Evolutionary conservation across 1,140 invertebrate genomes (phyloP).

Genomic region (Paralvinella palmiformis): DNA sequence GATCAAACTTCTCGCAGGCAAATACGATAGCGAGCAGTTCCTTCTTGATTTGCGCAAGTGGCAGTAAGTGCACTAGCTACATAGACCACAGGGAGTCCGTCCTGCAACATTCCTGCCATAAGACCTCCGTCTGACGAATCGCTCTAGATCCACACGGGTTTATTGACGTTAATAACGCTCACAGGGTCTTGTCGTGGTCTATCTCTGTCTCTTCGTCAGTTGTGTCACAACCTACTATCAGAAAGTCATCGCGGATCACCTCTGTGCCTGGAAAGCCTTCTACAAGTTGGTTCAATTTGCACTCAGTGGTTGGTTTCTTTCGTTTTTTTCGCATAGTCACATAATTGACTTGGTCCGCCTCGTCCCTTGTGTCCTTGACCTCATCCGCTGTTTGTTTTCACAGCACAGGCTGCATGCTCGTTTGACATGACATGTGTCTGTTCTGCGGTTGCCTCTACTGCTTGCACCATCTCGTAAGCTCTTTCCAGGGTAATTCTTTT

Average conservation of each 20-base stretch:
- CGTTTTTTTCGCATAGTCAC: not conserved
- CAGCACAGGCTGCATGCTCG: not conserved
- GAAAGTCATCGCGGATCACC: not conserved
- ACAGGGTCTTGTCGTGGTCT: not conserved
- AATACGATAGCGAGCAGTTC: constrained; percentile 53
- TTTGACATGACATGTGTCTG: no score
- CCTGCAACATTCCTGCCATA: constrained; percentile 48
- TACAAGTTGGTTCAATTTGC: not conserved
- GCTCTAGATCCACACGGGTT: constrained; percentile 24
- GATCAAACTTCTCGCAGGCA: constrained; percentile 38
- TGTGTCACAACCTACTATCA: not conserved
- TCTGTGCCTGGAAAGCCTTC: not conserved
- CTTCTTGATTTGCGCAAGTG: constrained; percentile 49
- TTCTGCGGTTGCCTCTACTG: no score
- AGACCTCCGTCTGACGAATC: constrained; percentile 37
- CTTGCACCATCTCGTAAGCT: no score
- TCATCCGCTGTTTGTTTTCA: constrained; percentile 5
- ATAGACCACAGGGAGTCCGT: constrained; percentile 47
- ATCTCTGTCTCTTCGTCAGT: not conserved
- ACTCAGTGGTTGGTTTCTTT: no score
- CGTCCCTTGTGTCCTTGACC: constrained; percentile 5
- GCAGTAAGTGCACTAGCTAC: constrained; percentile 45
- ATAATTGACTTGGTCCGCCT: not conserved
- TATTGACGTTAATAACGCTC: constrained; percentile 13
- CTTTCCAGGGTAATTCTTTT: no score